These are phyloP conservation scores for Lasioglossum vierecki DNA, from an alignment of 2,888 invertebrate genomes.

Conservation along the genomic window DNA sequence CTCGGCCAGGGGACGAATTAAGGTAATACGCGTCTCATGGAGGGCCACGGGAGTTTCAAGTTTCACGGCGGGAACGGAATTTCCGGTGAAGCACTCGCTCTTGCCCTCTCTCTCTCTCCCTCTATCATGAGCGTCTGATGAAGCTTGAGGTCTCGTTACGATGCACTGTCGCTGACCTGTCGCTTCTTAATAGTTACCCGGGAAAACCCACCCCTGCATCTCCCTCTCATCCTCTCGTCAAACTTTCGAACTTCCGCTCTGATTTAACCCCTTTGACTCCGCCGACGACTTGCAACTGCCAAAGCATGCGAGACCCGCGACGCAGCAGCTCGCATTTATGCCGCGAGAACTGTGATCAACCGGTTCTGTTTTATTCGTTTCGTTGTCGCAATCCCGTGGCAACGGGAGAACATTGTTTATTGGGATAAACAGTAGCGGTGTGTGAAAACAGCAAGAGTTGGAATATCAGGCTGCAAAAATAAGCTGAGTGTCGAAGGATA, in stretches of 20 bases:
- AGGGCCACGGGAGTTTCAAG: constrained; percentile 26
- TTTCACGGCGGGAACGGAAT: constrained; percentile 27
- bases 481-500: too few relatives aligned
- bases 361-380: background rate
- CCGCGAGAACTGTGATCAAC: background rate
- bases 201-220: background rate
- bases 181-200: constrained; percentile 1
- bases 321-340: background rate
- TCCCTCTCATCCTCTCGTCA: background rate
- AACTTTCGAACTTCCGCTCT: constrained; percentile 1
- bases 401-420: background rate
- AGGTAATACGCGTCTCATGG: constrained; percentile 35
- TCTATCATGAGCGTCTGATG: background rate
- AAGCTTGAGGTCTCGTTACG: constrained; percentile 7
- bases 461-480: too few relatives aligned
- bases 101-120: background rate
- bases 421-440: background rate
- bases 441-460: too few relatives aligned
- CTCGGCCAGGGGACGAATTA: constrained; percentile 34
- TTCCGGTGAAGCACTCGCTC: constrained; percentile 7
- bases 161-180: constrained; percentile 9
- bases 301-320: background rate
- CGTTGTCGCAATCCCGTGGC: background rate
- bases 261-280: background rate
- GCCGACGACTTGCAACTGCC: background rate